Percentiles rank a stretch among this genome's conserved stretches.
Conservation (phyloP, 2,888 invertebrate species). For the Creontiades dilutus region DNA sequence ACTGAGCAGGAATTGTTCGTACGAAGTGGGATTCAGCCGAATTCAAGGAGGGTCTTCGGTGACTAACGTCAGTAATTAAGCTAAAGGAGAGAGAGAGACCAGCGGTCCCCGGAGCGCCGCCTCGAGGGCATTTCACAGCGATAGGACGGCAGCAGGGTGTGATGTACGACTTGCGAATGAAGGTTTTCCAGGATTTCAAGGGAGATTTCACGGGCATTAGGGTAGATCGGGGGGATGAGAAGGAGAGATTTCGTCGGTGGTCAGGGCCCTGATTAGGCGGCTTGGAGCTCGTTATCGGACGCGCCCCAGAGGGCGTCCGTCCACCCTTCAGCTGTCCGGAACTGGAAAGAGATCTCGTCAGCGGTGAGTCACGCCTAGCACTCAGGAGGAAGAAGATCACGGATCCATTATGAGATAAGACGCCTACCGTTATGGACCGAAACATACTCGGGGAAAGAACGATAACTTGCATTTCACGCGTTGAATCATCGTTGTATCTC, state of each 20-base stretch:
- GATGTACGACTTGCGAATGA: constrained; percentile 40
- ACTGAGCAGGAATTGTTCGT: constrained; percentile 58
- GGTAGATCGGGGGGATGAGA: background rate
- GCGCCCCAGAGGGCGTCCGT: constrained; percentile 29
- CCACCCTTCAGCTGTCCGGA: background rate
- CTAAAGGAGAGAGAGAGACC: constrained; percentile 24
- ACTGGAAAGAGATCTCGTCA: background rate
- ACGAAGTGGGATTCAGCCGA: constrained; percentile 41
- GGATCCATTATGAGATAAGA: constrained; percentile 23
- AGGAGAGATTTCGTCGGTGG: background rate
- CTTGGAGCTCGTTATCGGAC: constrained; percentile 1
- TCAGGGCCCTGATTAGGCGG: constrained; percentile 17
- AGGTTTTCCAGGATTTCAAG: constrained; percentile 24
- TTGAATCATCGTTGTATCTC: background rate
- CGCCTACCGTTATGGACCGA: background rate
- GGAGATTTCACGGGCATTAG: constrained; percentile 13
- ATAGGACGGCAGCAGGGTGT: background rate
- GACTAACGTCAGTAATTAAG: constrained; percentile 57
- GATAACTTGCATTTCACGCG: background rate
- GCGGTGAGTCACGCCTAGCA: background rate
- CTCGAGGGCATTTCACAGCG: constrained; percentile 1
- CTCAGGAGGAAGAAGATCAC: constrained; percentile 31
- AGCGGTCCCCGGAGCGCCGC: background rate
- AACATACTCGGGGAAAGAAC: background rate
- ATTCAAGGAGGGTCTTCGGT: constrained; percentile 34